Percentiles rank a stretch among this genome's conserved stretches.
Conservation (phyloP, 2,797 vertebrate species). For the Spatula versicolor region DNA sequence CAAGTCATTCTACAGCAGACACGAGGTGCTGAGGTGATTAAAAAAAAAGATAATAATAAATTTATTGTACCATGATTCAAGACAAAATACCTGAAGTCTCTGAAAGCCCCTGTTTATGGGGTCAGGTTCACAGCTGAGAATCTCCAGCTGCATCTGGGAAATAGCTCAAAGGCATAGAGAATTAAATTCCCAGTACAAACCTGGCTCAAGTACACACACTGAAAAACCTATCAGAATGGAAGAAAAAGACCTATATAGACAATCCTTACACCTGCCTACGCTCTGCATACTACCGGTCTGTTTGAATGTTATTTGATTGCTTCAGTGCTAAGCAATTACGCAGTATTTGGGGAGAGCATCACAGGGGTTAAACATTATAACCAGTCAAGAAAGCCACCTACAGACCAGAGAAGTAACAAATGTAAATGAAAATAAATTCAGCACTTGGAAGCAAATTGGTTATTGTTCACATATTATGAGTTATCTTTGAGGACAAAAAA, state of each 20-base stretch:
- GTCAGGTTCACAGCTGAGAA: not conserved
- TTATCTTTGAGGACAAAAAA: not conserved
- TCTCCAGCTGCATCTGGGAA: not conserved
- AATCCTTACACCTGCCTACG: not conserved
- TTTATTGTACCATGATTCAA: not conserved
- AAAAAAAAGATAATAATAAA: no score
- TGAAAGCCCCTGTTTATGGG: not conserved
- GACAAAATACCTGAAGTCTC: not conserved
- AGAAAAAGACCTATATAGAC: not conserved
- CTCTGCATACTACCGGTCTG: not conserved
- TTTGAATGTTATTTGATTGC: not conserved
- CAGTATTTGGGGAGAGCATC: not conserved
- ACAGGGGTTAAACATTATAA: not conserved
- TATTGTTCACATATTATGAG: not conserved
- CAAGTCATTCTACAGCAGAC: not conserved
- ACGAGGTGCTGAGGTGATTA: not conserved
- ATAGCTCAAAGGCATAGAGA: not conserved
- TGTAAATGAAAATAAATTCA: not conserved
- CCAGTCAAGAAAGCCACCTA: not conserved
- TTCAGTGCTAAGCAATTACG: not conserved
- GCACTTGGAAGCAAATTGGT: not conserved
- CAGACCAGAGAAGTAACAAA: not conserved
- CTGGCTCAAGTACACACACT: rapidly evolving
- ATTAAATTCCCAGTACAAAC: not conserved
- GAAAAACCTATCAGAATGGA: not conserved